phyloP scores from a whole-genome alignment of 2,113 vertebrate genomes.

The Isichthys henryi region DNA sequence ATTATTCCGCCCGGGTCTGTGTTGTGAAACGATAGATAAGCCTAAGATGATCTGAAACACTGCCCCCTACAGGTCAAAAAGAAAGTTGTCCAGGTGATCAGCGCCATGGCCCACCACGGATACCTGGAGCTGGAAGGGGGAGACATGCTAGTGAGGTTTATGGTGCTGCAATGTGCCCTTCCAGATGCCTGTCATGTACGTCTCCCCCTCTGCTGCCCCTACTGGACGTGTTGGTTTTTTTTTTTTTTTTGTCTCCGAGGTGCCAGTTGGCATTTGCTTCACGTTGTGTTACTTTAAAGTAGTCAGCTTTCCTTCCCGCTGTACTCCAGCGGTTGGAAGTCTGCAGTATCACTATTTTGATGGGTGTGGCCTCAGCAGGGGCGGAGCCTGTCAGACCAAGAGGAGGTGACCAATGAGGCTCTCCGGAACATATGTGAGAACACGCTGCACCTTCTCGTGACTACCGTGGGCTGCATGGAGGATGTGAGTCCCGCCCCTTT shows the following conservation, averaged over 20 bases:
- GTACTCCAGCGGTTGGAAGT: neutral
- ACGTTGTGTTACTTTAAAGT: neutral
- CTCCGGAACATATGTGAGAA: conserved; percentile 73
- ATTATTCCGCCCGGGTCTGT: neutral
- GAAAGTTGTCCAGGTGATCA: conserved; percentile 80
- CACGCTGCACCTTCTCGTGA: conserved; percentile 82
- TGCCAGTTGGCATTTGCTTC: neutral
- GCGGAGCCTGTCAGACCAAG: conserved; percentile 50
- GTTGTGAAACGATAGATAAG: neutral
- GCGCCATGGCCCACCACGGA: conserved; percentile 88
- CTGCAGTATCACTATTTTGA: neutral
- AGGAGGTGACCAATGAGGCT: conserved; percentile 64
- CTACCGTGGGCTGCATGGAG: conserved; percentile 73
- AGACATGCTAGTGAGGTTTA: conserved; percentile 70
- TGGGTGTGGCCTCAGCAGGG: conserved; percentile 33
- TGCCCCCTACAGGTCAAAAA: conserved; percentile 69
- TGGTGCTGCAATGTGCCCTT: conserved; percentile 77
- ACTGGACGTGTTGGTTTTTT: neutral
- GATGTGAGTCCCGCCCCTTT: conserved; percentile 59
- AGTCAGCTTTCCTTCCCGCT: neutral
- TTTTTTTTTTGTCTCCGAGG: too few species aligned
- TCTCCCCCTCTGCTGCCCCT: neutral
- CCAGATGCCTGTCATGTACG: conserved; percentile 56
- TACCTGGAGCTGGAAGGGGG: conserved; percentile 87
- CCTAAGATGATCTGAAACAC: neutral